These are phyloP conservation scores for Potamilus streckersoni DNA, from an alignment of 1,140 invertebrate species.

Conservation along the genomic window DNA sequence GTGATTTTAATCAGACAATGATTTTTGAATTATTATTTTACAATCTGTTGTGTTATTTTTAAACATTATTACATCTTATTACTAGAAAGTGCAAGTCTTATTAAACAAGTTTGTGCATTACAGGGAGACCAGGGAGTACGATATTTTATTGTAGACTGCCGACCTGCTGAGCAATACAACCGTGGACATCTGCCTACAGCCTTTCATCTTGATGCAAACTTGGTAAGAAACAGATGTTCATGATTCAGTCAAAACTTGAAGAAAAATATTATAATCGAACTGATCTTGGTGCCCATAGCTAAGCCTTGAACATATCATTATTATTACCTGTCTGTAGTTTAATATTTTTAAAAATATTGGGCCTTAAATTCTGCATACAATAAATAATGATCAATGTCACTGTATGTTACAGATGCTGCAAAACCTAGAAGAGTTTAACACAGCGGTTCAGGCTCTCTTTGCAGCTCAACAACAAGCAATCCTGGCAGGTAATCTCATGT, in stretches of 20 bases:
- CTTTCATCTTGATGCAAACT: conserved; percentile 96
- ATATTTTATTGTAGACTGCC: conserved; percentile 97
- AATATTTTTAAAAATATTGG: not conserved
- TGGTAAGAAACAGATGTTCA: conserved; percentile 71
- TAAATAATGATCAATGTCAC: not conserved
- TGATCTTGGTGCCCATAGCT: too few relatives aligned
- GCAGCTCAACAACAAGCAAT: conserved; percentile 91
- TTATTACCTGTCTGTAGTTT: not conserved
- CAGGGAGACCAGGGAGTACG: conserved; percentile 70
- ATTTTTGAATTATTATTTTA: too few relatives aligned
- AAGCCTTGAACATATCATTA: not conserved
- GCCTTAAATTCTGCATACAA: not conserved
- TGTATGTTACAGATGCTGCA: conserved; percentile 82
- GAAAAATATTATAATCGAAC: too few relatives aligned
- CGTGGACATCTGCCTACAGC: conserved; percentile 95
- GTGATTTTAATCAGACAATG: too few relatives aligned
- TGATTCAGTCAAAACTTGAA: too few relatives aligned
- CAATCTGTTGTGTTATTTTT: too few relatives aligned
- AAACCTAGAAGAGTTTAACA: conserved; percentile 93
- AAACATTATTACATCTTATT: too few relatives aligned
- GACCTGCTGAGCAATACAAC: conserved; percentile 97
- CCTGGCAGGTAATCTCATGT: conserved; percentile 73
- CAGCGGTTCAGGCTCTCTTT: conserved; percentile 92
- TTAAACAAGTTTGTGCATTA: conserved; percentile 41
- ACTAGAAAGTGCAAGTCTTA: too few relatives aligned